These are phyloP conservation scores for Neoarius graeffei DNA, from an alignment of 2,113 vertebrate species.

Conservation along the genomic window DNA sequence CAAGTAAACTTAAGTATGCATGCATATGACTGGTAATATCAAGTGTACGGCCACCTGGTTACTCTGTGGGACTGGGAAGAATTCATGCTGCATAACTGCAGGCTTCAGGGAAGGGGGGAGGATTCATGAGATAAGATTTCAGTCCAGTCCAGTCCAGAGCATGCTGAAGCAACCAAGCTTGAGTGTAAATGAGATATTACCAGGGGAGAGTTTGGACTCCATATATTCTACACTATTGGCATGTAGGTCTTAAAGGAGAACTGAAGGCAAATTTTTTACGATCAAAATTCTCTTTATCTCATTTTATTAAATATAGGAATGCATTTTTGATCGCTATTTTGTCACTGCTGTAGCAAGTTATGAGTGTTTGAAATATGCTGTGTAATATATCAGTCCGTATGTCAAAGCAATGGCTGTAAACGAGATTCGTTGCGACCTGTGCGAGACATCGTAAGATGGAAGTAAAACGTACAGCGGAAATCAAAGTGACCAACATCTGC, in stretches of 20 bases:
- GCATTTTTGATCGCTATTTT: too few species aligned
- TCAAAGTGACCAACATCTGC: too few species aligned
- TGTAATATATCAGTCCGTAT: too few species aligned
- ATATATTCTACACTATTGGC: conserved; percentile 7
- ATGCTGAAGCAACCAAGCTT: background rate
- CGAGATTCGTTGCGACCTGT: too few species aligned
- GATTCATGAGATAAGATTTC: conserved; percentile 46
- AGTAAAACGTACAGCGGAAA: too few species aligned
- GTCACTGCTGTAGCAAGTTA: too few species aligned
- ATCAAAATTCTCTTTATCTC: too few species aligned
- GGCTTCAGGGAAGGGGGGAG: background rate
- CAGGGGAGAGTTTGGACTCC: background rate
- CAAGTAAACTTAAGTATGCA: background rate
- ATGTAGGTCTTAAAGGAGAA: background rate
- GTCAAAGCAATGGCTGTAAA: too few species aligned
- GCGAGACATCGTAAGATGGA: too few species aligned
- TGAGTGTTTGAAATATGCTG: too few species aligned
- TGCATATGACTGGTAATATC: conserved; percentile 4
- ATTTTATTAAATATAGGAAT: too few species aligned
- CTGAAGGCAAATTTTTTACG: too few species aligned
- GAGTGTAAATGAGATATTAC: conserved; percentile 28
- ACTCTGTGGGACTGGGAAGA: conserved; percentile 33
- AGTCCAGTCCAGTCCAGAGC: background rate
- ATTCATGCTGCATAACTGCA: conserved; percentile 41
- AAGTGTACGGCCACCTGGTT: conserved; percentile 19